A percentile compares a stretch with the other conserved stretches of the same genome.
Evolutionary conservation across 2,797 vertebrate genomes (phyloP).

Genomic region (Okamejei kenojei): DNA sequence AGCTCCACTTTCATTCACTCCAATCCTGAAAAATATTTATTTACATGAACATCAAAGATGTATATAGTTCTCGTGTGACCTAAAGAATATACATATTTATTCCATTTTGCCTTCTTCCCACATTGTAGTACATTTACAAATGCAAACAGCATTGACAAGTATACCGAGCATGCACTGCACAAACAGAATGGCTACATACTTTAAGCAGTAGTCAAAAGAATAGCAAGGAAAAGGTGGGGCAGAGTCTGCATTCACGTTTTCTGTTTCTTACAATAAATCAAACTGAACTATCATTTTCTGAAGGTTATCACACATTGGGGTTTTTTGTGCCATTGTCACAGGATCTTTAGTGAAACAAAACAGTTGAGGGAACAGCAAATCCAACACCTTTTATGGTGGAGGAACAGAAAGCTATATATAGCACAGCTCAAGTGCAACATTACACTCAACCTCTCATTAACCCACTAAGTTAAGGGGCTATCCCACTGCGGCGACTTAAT

Average conservation of each 20-base stretch:
- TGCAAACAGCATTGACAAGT: background rate
- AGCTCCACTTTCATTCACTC: background rate
- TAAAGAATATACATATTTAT: background rate
- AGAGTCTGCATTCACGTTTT: background rate
- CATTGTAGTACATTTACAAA: background rate
- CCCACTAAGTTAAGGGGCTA: too few relatives aligned
- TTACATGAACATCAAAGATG: background rate
- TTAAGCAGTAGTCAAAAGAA: background rate
- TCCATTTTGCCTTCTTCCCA: background rate
- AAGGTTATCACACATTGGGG: too few relatives aligned
- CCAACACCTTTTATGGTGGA: background rate
- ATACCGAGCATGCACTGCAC: background rate
- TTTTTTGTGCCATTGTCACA: too few relatives aligned
- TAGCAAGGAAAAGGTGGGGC: background rate
- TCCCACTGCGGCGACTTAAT: too few relatives aligned
- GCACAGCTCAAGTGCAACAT: too few relatives aligned
- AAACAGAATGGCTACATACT: background rate
- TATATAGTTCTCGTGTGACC: background rate
- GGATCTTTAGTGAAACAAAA: background rate
- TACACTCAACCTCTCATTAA: too few relatives aligned
- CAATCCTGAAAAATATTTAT: background rate
- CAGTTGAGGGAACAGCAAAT: background rate
- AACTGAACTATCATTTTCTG: too few relatives aligned
- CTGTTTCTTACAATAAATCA: background rate
- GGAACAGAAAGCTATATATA: too few relatives aligned